A percentile compares a stretch with the other conserved stretches of the same genome.
These are phyloP conservation scores for Eupithecia insigniata DNA, from an alignment of 2,888 invertebrate species.

Conservation along the genomic window DNA sequence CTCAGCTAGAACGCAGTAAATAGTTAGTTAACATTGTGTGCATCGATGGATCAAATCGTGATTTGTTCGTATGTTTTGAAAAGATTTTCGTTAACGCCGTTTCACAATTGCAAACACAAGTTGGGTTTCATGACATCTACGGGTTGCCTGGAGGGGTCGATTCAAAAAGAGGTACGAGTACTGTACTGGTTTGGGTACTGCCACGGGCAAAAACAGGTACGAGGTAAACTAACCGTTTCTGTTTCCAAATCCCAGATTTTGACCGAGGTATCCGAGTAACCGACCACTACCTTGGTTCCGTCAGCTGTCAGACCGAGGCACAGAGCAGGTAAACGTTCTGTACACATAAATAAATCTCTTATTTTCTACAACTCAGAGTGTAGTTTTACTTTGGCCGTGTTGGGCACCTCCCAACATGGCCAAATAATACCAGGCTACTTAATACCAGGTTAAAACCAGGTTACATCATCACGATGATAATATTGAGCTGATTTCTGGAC, in stretches of 20 bases:
- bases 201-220: background rate
- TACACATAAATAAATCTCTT: background rate
- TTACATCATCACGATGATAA: too few relatives aligned
- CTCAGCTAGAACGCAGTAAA: too few relatives aligned
- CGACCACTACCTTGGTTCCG: conserved; percentile 63
- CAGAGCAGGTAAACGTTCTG: conserved; percentile 68
- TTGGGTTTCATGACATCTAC: background rate
- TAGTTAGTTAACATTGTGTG: too few relatives aligned
- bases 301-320: conserved; percentile 67
- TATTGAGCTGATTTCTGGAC: background rate
- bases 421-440: too few relatives aligned
- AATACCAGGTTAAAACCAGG: too few relatives aligned
- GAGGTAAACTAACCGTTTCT: conserved; percentile 62
- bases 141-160: background rate
- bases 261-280: conserved; percentile 71
- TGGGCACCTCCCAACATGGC: too few relatives aligned
- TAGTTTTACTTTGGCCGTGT: background rate
- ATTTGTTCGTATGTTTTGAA: too few relatives aligned
- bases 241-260: conserved; percentile 76
- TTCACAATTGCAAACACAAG: too few relatives aligned
- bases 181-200: too few relatives aligned
- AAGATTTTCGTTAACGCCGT: too few relatives aligned
- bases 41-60: too few relatives aligned
- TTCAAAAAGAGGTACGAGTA: too few relatives aligned
- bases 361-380: background rate